These are phyloP conservation scores for Hylaea fasciaria DNA, from an alignment of 2,888 invertebrate genomes.

Conservation along the genomic window DNA sequence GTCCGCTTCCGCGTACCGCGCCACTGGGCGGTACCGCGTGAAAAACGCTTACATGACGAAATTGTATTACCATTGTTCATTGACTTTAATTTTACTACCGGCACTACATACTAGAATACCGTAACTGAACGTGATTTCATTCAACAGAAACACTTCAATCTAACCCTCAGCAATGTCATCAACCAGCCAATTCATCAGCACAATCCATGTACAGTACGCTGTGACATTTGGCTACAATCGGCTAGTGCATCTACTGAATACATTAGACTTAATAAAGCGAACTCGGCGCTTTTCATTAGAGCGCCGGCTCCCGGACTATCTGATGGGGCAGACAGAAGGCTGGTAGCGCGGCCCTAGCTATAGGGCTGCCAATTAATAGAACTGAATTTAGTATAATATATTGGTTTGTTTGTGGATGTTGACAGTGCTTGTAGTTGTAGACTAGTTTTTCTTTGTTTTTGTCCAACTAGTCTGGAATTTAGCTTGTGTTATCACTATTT, in stretches of 20 bases:
- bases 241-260: conserved; percentile 74
- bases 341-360: conserved; percentile 30
- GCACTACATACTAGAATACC: not conserved
- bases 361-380: conserved; percentile 40
- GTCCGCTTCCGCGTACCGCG: no score
- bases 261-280: conserved; percentile 82
- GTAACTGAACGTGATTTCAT: not conserved
- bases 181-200: conserved; percentile 45
- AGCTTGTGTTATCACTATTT: no score
- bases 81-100: no score
- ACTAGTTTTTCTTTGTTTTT: not conserved
- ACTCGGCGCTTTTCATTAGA: conserved; percentile 80
- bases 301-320: conserved; percentile 67
- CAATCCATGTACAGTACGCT: conserved; percentile 47
- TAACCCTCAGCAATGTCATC: conserved; percentile 42
- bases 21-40: no score
- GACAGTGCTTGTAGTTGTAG: conserved; percentile 5
- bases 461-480: not conserved
- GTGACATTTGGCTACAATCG: conserved; percentile 77
- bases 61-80: no score
- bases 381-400: conserved; percentile 16
- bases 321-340: conserved; percentile 60
- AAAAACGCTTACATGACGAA: no score
- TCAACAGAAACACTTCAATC: conserved; percentile 21
- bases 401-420: conserved; percentile 13